Evolutionary conservation across 2,888 invertebrate genomes (phyloP), one percentile per base, ranked within the genome.

Genomic region (Callyntrura sp.): DNA sequence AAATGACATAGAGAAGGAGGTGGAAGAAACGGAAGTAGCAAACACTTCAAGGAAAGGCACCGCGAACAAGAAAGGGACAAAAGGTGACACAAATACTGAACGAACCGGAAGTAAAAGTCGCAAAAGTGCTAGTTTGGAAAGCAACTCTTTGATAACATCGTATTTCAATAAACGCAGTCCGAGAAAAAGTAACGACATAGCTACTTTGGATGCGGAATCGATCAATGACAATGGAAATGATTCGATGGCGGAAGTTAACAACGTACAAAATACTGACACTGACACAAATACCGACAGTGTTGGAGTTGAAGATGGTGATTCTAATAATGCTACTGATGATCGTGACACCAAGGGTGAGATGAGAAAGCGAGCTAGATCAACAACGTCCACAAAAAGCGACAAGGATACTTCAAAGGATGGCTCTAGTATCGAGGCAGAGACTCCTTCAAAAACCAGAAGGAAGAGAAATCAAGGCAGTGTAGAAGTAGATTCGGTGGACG

Each of bases 101-200:
- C 11, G 48, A 0, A 14, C 43, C 3, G 28, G 9, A 35, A 55
- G 6, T 55, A 83, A 83, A 35, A 78, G 25, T 11, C 78, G 87
- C 0, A 70, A 23, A 48, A 83, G 83, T 65, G 76, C 83, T 51
- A 88, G 76, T 45, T 14, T 60, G 0, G 88, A 88, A 12, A 85
- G 35, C 48, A 85, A 70, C 43, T 81, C 90, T n/a, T 23, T 86
- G 23, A 90, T 90, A 20, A 90, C 90, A 8, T 90, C 90, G 0
- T 90, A 83, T 51, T 90, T 90, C 65, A 60, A 20, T 9, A 90
- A 90, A 48, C 28, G 57, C 12, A 68, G 28, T 51, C 62, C 85
- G 9, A 28, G 73, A 48, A 55, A 55, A 51, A 84, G 68, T 62
- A 76, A 83, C 14, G 88, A 88, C 23, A 43, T 20, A 20, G 11